Evolutionary conservation across 2,113 vertebrate species (phyloP).

Genomic region (Vulpes vulpes): DNA sequence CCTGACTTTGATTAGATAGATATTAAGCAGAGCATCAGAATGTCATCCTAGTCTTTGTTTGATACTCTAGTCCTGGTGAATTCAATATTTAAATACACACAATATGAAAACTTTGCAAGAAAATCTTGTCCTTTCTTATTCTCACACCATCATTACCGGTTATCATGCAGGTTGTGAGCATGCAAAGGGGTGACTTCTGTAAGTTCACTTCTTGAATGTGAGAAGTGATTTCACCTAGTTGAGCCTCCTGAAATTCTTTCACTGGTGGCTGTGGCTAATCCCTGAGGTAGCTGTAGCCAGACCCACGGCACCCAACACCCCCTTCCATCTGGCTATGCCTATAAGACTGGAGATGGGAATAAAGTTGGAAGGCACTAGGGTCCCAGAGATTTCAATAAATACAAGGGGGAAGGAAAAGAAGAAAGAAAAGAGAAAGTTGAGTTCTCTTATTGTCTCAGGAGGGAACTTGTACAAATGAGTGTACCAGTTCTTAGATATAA

Average conservation of each 20-base stretch:
- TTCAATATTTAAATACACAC: background rate
- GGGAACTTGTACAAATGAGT: background rate
- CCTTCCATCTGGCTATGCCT: background rate
- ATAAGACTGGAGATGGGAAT: background rate
- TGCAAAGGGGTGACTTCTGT: background rate
- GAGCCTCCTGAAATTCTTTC: background rate
- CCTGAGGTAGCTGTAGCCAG: background rate
- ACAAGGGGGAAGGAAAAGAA: background rate
- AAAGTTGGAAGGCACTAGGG: background rate
- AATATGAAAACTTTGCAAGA: background rate
- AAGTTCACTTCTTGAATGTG: background rate
- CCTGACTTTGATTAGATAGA: background rate
- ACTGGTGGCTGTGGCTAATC: background rate
- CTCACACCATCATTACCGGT: background rate
- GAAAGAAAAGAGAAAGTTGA: background rate
- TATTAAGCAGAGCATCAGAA: background rate
- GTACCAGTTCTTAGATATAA: background rate
- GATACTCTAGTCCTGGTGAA: background rate
- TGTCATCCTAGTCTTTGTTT: background rate
- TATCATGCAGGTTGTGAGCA: background rate
- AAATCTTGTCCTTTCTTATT: background rate
- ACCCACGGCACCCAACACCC: accelerated
- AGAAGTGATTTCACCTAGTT: background rate
- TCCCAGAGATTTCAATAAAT: background rate
- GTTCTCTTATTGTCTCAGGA: background rate